phyloP scores from a whole-genome alignment of 2,797 vertebrate genomes.

The Bucorvus abyssinicus region DNA sequence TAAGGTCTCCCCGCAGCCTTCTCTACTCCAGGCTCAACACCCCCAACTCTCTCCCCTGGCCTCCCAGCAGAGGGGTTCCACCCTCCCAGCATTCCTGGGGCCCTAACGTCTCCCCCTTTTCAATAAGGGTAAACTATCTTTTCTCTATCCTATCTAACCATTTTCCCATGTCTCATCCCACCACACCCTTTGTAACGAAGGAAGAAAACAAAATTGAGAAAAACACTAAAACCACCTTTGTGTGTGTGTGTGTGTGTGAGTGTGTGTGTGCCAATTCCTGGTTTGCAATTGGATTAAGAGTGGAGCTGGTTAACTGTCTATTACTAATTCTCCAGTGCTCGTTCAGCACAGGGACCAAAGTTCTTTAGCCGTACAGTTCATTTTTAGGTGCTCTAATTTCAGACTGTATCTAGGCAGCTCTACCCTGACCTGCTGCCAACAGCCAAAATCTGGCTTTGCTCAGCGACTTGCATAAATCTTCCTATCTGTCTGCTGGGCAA shows the following conservation, averaged over 20 bases:
- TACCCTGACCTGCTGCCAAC: not conserved
- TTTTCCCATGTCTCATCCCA: not conserved
- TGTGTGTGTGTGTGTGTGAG: too few species aligned
- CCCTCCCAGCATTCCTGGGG: too few species aligned
- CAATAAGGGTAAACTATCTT: not conserved
- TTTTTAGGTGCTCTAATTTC: conserved; percentile 61
- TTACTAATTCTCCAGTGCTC: not conserved
- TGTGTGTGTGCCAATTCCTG: not conserved
- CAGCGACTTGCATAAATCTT: conserved; percentile 1
- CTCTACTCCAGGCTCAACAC: too few species aligned
- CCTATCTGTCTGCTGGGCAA: not conserved
- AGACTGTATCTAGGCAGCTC: conserved; percentile 20
- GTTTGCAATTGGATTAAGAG: not conserved
- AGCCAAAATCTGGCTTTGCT: conserved; percentile 1
- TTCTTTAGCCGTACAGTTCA: conserved; percentile 32
- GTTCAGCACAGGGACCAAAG: conserved; percentile 17
- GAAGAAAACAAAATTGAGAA: not conserved
- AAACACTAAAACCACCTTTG: not conserved
- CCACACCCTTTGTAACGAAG: not conserved
- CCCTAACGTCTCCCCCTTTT: not conserved
- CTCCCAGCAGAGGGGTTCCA: too few species aligned
- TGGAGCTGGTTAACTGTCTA: not conserved
- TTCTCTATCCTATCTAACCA: not conserved
- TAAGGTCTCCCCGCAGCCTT: too few species aligned
- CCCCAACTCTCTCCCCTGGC: too few species aligned